Evolutionary conservation across 2,797 vertebrate species (phyloP), one percentile per base, ranked within the genome.

Genomic region (Centroberyx gerrardi): DNA sequence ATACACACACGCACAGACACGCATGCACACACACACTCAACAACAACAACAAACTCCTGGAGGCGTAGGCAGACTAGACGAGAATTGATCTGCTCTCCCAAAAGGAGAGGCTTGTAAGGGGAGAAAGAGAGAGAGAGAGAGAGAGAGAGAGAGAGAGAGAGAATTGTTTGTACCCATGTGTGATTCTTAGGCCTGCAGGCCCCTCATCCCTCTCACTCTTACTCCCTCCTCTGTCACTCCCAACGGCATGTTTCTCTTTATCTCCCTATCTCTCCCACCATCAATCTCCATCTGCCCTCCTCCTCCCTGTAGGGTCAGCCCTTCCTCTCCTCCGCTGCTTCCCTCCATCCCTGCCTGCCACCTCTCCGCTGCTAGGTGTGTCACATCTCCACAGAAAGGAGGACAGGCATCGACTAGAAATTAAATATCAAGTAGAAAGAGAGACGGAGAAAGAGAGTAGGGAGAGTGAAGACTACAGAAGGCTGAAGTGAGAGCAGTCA

Each of bases 11-110:
- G 87, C 75, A 85, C 67, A 78, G 81, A 84, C 72, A 61, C 71
- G 59, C 80, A 77, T 76, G 84, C 81, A 87, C 69, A 86, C 80
- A 88, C 75, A 83, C 80, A 75, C 68, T 80, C 83, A 74, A 74
- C 80, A 82, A 83, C 81, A 85, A 80, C 83, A 89, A 89, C 84
- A 91, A 91, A 90, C 82, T 93, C 92, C 94, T 94, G 87, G 90
- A 94, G 93, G 94, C 90, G 81, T 88, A 90, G 87, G 79, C 88
- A 92, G 93, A 94, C 94, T 92, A 95, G 93, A 94, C 93, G 78
- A 91, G 85, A 94, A 95, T 95, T 95, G 94, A 95, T 94, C 93
- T 90, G 52, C 77, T 87, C 81, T 93, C 92, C 92, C 92, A 88
- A 89, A 90, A 91, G 92, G 90, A 93, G 81, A 90, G 67, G 81